Evolutionary conservation across 2,113 vertebrate genomes (phyloP).

Genomic region (Mesoclemmys tuberculata): DNA sequence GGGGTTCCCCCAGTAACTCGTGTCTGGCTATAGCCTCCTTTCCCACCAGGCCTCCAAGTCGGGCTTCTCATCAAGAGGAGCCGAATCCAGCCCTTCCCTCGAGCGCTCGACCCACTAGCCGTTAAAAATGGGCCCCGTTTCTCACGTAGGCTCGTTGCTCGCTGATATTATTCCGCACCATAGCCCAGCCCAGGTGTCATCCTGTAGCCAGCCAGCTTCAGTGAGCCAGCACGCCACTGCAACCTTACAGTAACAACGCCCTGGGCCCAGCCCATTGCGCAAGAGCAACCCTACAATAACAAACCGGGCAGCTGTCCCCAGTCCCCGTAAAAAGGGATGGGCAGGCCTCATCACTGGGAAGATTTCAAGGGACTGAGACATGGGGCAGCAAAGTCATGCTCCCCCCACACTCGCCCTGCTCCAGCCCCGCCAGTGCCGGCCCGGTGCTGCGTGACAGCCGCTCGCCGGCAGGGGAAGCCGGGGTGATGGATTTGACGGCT

Average conservation of each 20-base stretch:
- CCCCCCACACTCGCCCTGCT: neutral
- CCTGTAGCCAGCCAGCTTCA: neutral
- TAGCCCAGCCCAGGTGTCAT: neutral
- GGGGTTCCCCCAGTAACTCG: no score
- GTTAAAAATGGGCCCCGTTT: neutral
- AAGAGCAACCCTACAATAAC: no score
- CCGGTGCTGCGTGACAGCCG: no score
- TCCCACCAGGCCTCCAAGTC: neutral
- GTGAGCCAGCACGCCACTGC: no score
- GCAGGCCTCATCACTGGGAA: no score
- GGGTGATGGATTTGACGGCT: neutral
- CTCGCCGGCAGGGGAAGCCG: neutral
- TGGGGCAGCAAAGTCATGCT: neutral
- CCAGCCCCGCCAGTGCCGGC: no score
- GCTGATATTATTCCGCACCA: fast-evolving
- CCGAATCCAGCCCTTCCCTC: neutral
- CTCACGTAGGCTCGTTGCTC: neutral
- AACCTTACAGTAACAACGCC: no score
- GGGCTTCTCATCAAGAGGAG: neutral
- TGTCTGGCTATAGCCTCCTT: neutral
- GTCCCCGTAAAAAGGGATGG: no score
- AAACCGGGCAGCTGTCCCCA: no score
- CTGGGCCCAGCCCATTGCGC: no score
- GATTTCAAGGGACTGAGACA: neutral
- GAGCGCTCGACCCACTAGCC: no score